These are phyloP conservation scores for Eumacrocentrus americanus DNA, from an alignment of 2,888 invertebrate genomes.

Conservation along the genomic window DNA sequence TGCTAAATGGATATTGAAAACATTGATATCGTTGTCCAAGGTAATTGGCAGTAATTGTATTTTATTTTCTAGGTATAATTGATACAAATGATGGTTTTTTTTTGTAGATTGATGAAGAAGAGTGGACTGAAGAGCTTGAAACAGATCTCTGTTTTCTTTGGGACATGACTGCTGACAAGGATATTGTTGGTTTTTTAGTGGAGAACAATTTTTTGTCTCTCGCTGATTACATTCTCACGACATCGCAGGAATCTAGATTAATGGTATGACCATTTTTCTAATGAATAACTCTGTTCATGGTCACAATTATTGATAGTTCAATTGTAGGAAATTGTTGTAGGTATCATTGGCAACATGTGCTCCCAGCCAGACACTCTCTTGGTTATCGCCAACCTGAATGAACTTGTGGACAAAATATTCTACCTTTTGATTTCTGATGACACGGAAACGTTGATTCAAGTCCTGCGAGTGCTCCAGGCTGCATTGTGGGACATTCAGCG, in stretches of 20 bases:
- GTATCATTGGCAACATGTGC: conserved; percentile 85
- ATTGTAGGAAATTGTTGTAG: conserved; percentile 78
- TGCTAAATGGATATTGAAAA: conserved; percentile 58
- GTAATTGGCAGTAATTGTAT: conserved; percentile 41
- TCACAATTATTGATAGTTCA: background rate
- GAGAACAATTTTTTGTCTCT: conserved; percentile 73
- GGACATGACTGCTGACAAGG: conserved; percentile 84
- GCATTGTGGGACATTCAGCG: conserved; percentile 55
- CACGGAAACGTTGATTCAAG: conserved; percentile 74
- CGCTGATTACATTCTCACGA: conserved; percentile 66
- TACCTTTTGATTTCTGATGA: conserved; percentile 70
- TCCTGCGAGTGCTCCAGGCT: conserved; percentile 69
- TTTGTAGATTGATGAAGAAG: conserved; percentile 61
- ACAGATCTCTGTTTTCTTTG: conserved; percentile 78
- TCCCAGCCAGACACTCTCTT: conserved; percentile 70
- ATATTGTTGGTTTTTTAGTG: conserved; percentile 74
- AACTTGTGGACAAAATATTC: conserved; percentile 66
- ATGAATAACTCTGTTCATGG: conserved; percentile 1
- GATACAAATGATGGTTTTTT: background rate
- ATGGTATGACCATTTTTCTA: conserved; percentile 55
- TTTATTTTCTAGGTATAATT: no score
- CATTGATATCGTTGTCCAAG: conserved; percentile 50
- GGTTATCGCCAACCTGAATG: conserved; percentile 65
- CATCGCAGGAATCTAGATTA: conserved; percentile 69
- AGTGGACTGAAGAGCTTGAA: conserved; percentile 71